Conservation (phyloP, 2,113 vertebrate species). For the Chionomys nivalis region DNA sequence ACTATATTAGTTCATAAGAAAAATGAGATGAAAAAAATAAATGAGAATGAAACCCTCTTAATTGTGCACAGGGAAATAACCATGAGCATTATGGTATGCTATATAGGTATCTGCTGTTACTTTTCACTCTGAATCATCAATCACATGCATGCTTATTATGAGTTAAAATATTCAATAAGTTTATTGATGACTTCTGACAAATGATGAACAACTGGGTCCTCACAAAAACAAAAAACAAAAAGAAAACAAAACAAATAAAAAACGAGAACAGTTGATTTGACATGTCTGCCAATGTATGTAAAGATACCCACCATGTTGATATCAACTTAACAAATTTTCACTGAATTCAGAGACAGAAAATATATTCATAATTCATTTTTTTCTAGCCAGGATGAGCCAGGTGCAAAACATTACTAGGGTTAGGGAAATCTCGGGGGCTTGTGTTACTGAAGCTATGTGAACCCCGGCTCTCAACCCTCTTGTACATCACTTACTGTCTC, state of each 20-base stretch:
- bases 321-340: background rate
- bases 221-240: background rate
- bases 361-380: background rate
- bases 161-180: slow-evolving; percentile 39
- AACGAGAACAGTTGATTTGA: background rate
- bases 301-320: background rate
- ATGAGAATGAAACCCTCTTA: background rate
- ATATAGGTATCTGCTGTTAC: background rate
- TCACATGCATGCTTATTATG: background rate
- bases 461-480: background rate
- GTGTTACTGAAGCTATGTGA: background rate
- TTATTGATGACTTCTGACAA: background rate
- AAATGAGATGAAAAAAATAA: background rate
- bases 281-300: background rate
- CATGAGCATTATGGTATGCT: background rate
- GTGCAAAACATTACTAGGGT: fast-evolving
- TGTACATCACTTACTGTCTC: background rate
- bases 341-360: background rate
- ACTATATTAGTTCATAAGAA: background rate
- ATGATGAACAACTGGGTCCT: background rate
- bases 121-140: background rate
- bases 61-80: background rate
- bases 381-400: background rate
- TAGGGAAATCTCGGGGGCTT: background rate
- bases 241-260: background rate